phyloP scores from a whole-genome alignment of 2,888 invertebrate species.

The Andrena hattorfiana region DNA sequence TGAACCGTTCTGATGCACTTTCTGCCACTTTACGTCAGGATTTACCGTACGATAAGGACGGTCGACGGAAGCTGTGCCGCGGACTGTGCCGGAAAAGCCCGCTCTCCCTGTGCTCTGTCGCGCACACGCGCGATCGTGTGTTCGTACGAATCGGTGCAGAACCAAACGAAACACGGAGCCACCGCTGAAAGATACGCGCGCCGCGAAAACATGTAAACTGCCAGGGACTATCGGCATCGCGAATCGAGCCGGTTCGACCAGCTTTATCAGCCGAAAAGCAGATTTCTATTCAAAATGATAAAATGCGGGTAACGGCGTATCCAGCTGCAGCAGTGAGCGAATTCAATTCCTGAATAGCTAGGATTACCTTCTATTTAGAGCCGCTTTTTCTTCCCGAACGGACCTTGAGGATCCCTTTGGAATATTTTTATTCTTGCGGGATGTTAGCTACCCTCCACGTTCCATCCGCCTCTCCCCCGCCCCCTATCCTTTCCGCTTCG shows the following conservation, averaged over 20 bases:
- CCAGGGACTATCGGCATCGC: conserved; percentile 29
- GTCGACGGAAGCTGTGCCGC: neutral
- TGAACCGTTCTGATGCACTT: conserved; percentile 42
- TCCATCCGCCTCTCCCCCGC: neutral
- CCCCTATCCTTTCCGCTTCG: neutral
- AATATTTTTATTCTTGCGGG: conserved; percentile 11
- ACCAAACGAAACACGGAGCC: conserved; percentile 14
- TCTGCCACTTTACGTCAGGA: conserved; percentile 47
- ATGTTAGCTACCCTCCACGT: neutral
- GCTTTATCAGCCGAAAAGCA: conserved; percentile 43
- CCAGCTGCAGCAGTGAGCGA: neutral
- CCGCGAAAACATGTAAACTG: conserved; percentile 50
- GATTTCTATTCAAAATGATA: conserved; percentile 50
- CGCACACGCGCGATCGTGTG: neutral
- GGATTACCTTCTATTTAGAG: conserved; percentile 17
- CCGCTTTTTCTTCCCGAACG: neutral
- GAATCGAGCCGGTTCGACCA: conserved; percentile 36
- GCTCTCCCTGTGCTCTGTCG: neutral
- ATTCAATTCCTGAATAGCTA: conserved; percentile 26
- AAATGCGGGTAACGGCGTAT: neutral
- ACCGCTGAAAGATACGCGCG: conserved; percentile 16
- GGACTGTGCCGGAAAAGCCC: neutral
- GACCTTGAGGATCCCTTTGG: neutral
- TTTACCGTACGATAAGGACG: conserved; percentile 36
- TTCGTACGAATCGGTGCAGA: neutral